A percentile compares a stretch with the other conserved stretches of the same genome.
phyloP scores from a whole-genome alignment of 2,113 vertebrate genomes.

The Azemiops feae region DNA sequence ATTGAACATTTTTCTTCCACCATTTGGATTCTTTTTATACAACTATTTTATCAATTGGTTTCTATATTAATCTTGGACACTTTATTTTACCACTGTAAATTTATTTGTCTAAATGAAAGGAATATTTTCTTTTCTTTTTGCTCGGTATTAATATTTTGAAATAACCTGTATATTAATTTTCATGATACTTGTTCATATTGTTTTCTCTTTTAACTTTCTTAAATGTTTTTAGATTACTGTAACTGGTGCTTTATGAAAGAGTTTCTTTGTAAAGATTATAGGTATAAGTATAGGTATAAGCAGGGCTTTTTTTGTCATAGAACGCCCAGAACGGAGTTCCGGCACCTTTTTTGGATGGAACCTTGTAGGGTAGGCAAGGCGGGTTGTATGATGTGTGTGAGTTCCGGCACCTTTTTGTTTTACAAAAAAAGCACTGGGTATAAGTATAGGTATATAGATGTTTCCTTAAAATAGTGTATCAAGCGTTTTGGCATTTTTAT shows the following conservation, averaged over 20 bases:
- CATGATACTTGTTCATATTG: background rate
- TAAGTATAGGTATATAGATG: background rate
- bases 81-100: background rate
- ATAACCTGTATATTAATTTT: background rate
- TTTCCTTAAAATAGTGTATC: background rate
- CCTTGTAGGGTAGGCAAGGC: too few species aligned
- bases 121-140: background rate
- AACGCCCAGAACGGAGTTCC: too few species aligned
- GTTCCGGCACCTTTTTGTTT: too few species aligned
- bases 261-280: too few species aligned
- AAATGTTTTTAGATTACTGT: background rate
- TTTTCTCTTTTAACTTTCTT: background rate
- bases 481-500: background rate
- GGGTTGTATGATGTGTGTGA: too few species aligned
- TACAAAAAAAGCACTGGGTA: too few species aligned
- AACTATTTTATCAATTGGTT: background rate
- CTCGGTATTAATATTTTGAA: background rate
- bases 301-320: too few species aligned
- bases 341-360: too few species aligned
- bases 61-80: background rate
- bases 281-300: too few species aligned
- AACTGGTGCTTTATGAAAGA: background rate
- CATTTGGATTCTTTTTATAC: background rate
- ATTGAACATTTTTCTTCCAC: background rate
- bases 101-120: too few species aligned